Base-by-base conservation (phyloP, 1,140 invertebrate genomes). In the Ostrea denselamellosa region DNA sequence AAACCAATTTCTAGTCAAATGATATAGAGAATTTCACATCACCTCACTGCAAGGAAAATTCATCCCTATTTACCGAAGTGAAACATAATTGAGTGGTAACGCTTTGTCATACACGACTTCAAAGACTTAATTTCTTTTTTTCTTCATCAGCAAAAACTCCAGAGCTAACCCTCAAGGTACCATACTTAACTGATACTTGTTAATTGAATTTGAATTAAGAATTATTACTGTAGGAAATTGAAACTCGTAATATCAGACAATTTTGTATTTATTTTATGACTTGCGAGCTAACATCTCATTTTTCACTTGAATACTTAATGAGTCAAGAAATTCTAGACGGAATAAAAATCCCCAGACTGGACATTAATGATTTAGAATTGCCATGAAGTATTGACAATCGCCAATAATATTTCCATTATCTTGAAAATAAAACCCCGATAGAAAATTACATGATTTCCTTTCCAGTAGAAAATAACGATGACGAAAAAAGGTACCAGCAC, bases 241-340 rank as follows among this genome's bases (percentile, higher is more conserved):
- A 83, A 83, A 54, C 51, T 12, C 54, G 25, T 54, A 53, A 83
- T 53, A 83, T 53, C 25, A 12, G 25, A 34, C 68, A 25, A 77
- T 77, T 77, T 77, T 77, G 68, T 77, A 28, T 77, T 77, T 34
- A 77, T 77, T 77, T 71, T 71, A 71, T 71, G 65, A 77, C 68
- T 77, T 77, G 68, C 25, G 14, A 77, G 68, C 68, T 77, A 22
- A 77, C 68, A 77, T 34, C 68, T 77, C 68, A 77, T 77, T 77
- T 77, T 77, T 77, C 68, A 77, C 68, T 44, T 77, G 25, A 77
- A 77, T 77, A 77, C 25, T 34, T 77, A 77, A 77, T 77, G 68
- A 77, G 12, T 34, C 68, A 34, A 77, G 68, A 28, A 77, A 77
- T 25, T 25, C 68, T 25, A 77, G 68, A 77, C 8, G 14, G 68